Conservation (phyloP, 2,113 vertebrate species). For the Gyps fulvus region DNA sequence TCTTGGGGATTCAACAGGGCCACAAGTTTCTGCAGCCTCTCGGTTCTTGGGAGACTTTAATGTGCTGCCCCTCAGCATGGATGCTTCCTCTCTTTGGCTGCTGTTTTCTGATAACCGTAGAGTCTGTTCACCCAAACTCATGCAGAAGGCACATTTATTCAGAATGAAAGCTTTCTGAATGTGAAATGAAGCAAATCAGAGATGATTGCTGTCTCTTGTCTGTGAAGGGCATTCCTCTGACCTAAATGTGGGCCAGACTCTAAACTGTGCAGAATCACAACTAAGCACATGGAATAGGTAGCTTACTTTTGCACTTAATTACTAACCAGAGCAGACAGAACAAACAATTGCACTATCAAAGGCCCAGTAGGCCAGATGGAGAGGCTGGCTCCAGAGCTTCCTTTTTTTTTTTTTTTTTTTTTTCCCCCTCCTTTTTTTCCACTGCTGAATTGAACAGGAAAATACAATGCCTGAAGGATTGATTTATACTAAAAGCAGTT, state of each 20-base stretch:
- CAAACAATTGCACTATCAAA: background rate
- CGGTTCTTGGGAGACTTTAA: accelerated
- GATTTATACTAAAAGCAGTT: background rate
- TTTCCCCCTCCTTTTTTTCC: too few relatives aligned
- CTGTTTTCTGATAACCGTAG: background rate
- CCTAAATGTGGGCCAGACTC: background rate
- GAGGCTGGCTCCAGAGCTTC: background rate
- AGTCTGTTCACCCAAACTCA: background rate
- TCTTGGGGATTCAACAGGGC: background rate
- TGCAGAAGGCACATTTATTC: background rate
- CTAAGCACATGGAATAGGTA: background rate
- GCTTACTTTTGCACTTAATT: background rate
- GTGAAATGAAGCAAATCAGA: background rate
- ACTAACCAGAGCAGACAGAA: background rate
- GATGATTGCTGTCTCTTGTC: background rate
- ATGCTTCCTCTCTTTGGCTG: background rate
- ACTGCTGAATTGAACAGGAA: background rate
- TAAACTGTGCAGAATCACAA: background rate
- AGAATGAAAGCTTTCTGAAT: background rate
- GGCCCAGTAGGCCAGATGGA: background rate
- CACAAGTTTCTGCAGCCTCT: background rate
- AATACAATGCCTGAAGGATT: background rate
- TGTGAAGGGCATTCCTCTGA: background rate
- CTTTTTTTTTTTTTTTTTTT: background rate
- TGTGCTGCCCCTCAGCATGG: background rate